These are phyloP conservation scores for Aselliscus stoliczkanus DNA, from an alignment of 2,797 vertebrate genomes.

Conservation along the genomic window DNA sequence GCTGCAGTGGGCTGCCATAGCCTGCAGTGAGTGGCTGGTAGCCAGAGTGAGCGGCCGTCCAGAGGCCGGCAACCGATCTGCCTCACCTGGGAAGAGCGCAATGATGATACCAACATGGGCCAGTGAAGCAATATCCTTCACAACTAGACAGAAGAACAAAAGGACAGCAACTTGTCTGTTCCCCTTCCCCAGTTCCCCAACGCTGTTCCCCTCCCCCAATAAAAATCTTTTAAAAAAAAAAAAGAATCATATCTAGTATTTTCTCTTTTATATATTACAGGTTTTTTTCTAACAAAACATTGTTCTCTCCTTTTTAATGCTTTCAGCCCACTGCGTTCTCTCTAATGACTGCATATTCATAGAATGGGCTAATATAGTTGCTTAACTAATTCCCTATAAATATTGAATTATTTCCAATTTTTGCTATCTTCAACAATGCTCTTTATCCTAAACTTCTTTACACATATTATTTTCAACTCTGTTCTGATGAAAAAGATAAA, in stretches of 20 bases:
- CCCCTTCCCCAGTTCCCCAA: too few species aligned
- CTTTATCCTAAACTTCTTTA: not conserved
- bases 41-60: too few species aligned
- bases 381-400: not conserved
- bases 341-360: not conserved
- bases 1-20: too few species aligned
- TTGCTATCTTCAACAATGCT: not conserved
- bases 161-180: too few species aligned
- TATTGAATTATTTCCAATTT: not conserved
- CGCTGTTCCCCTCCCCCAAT: too few species aligned
- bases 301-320: not conserved
- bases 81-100: too few species aligned
- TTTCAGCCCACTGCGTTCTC: not conserved
- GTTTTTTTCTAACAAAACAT: not conserved
- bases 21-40: too few species aligned
- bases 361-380: not conserved
- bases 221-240: too few species aligned
- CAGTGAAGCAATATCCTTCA: too few species aligned
- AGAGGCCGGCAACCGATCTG: too few species aligned
- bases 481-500: not conserved
- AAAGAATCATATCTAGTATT: not conserved
- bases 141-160: too few species aligned
- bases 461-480: not conserved
- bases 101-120: too few species aligned
- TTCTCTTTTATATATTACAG: not conserved